A percentile compares a stretch with the other conserved stretches of the same genome.
These are phyloP conservation scores for Phoronis australis DNA, from an alignment of 2,888 invertebrate genomes.

Conservation along the genomic window DNA sequence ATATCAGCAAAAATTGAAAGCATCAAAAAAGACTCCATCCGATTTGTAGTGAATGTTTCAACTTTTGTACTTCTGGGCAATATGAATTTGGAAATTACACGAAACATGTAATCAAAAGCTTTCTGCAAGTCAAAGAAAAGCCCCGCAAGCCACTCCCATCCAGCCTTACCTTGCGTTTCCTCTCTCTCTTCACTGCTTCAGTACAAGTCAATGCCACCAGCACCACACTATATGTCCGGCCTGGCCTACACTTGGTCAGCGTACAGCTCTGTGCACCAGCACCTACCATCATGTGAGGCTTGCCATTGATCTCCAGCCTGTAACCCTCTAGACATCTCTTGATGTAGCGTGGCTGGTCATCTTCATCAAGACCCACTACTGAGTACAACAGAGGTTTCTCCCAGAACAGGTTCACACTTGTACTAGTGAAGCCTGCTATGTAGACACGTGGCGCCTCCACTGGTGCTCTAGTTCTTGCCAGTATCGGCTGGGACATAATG, in stretches of 20 bases:
- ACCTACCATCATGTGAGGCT: slow-evolving; percentile 44
- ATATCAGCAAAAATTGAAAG: too few relatives aligned
- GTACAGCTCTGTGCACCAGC: slow-evolving; percentile 48
- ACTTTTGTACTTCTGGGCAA: too few relatives aligned
- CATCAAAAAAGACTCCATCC: too few relatives aligned
- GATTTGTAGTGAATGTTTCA: too few relatives aligned
- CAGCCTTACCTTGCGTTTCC: slow-evolving; percentile 22
- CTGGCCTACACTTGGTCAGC: slow-evolving; percentile 50
- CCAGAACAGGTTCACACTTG: slow-evolving; percentile 48
- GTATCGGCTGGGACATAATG: slow-evolving; percentile 42
- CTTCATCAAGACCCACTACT: slow-evolving; percentile 38
- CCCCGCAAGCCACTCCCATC: too few relatives aligned
- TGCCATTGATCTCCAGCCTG: slow-evolving; percentile 48
- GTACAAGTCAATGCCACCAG: slow-evolving; percentile 50
- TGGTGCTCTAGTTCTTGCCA: slow-evolving; percentile 46
- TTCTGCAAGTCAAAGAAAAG: too few relatives aligned
- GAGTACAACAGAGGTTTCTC: slow-evolving; percentile 48
- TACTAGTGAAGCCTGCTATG: slow-evolving; percentile 42
- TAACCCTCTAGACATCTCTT: slow-evolving; percentile 48
- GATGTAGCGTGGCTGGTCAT: slow-evolving; percentile 39
- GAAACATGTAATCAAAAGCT: too few relatives aligned
- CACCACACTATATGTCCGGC: slow-evolving; percentile 45
- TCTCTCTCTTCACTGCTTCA: slow-evolving; percentile 40
- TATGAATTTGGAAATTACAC: too few relatives aligned
- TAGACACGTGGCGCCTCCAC: slow-evolving; percentile 43